phyloP scores from a whole-genome alignment of 2,113 vertebrate genomes.

The Dromaius novaehollandiae region DNA sequence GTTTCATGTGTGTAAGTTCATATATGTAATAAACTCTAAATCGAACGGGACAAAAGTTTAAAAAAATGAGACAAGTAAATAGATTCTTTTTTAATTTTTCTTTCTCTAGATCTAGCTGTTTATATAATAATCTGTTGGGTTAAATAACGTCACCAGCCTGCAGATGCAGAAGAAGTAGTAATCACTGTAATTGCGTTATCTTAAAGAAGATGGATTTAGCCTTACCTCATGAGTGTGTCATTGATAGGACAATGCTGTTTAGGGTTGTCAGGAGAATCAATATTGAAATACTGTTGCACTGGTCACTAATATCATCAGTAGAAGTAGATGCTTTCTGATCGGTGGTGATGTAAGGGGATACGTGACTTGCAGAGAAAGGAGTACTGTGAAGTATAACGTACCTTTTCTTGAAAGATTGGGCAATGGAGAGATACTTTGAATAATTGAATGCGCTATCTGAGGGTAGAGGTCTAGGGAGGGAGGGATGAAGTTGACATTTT shows the following conservation, averaged over 20 bases:
- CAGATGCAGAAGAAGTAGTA: not conserved
- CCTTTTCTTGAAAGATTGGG: not conserved
- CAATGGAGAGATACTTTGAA: not conserved
- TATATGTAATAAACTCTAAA: not conserved
- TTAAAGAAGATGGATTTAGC: constrained; percentile 10
- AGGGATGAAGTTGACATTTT: not conserved
- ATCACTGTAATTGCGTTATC: constrained; percentile 16
- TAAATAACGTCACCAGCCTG: constrained; percentile 25
- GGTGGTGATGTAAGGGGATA: not conserved
- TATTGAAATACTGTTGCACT: constrained; percentile 23
- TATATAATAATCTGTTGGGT: not conserved
- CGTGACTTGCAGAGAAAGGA: not conserved
- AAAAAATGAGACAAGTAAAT: not conserved
- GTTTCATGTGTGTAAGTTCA: not conserved
- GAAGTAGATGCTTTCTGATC: not conserved
- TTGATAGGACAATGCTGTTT: constrained; percentile 51
- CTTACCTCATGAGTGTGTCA: constrained; percentile 2
- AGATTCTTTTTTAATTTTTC: not conserved
- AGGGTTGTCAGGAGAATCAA: constrained; percentile 52
- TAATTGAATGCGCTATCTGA: not conserved
- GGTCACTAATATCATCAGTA: not conserved
- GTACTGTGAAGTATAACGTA: not conserved
- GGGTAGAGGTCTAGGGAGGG: not conserved
- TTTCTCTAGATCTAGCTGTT: not conserved
- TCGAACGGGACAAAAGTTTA: not conserved